phyloP scores from a whole-genome alignment of 2,797 vertebrate species.

The Gouania willdenowi region DNA sequence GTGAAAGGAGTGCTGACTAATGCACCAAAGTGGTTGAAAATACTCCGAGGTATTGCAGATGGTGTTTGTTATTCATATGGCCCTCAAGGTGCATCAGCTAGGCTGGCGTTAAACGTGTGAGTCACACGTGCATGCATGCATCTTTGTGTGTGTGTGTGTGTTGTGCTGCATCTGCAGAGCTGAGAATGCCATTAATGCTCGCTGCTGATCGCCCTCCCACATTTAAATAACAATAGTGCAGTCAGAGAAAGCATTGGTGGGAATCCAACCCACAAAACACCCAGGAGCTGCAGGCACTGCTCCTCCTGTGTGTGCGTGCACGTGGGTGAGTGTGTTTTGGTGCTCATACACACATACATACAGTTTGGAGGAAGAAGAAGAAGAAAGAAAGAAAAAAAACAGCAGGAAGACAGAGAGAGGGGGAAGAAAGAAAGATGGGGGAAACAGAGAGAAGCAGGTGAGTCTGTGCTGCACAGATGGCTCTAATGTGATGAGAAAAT shows the following conservation, averaged over 20 bases:
- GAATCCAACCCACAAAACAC: conserved; percentile 70
- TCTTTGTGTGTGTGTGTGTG: conserved; percentile 44
- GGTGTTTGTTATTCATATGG: conserved; percentile 73
- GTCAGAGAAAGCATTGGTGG: conserved; percentile 67
- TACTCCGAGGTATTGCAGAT: conserved; percentile 60
- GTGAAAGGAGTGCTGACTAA: conserved; percentile 70
- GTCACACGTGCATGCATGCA: conserved; percentile 12
- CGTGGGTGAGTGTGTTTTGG: conserved; percentile 6
- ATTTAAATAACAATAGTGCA: conserved; percentile 77
- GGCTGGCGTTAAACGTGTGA: conserved; percentile 52
- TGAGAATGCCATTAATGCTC: conserved; percentile 72
- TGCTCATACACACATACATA: conserved; percentile 18
- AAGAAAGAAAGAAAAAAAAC: conserved; percentile 18
- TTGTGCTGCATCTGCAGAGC: conserved; percentile 52
- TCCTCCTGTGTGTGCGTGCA: conserved; percentile 24
- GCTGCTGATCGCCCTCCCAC: conserved; percentile 71
- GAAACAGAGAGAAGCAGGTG: conserved; percentile 13
- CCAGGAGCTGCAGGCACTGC: conserved; percentile 47
- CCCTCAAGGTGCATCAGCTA: conserved; percentile 69
- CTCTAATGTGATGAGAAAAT: conserved; percentile 26
- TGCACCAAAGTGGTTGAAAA: conserved; percentile 64
- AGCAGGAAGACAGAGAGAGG: conserved; percentile 1
- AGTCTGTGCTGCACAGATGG: conserved; percentile 17
- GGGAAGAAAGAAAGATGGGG: not conserved
- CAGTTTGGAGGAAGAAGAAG: conserved; percentile 22